Conservation (phyloP, 2,888 invertebrate genomes). For the Troides helena region DNA sequence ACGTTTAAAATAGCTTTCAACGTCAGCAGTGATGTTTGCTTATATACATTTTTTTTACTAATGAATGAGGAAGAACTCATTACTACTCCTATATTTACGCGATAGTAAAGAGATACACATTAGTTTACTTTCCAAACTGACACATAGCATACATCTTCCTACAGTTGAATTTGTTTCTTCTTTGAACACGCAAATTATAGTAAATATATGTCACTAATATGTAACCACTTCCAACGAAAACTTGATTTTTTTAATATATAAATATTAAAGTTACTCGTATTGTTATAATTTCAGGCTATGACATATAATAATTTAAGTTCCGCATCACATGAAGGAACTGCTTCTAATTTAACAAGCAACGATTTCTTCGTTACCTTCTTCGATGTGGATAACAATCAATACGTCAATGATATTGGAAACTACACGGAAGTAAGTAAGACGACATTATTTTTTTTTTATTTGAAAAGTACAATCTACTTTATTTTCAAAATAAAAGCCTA, state of each 20-base stretch:
- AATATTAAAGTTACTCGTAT: too few relatives aligned
- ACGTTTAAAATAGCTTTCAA: neutral
- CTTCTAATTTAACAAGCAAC: constrained; percentile 4
- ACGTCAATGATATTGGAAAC: constrained; percentile 52
- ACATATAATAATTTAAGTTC: neutral
- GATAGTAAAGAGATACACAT: neutral
- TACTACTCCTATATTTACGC: neutral
- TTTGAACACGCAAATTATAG: too few relatives aligned
- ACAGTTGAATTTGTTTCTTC: too few relatives aligned
- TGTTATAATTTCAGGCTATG: neutral
- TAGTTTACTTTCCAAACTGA: neutral
- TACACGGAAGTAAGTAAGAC: constrained; percentile 51
- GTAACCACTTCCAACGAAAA: too few relatives aligned
- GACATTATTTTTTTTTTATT: too few relatives aligned
- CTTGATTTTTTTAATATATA: too few relatives aligned
- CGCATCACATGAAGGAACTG: neutral
- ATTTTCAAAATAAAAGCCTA: too few relatives aligned
- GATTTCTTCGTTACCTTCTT: constrained; percentile 56
- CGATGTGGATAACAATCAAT: constrained; percentile 49
- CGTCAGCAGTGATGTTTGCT: neutral
- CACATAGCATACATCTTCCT: neutral
- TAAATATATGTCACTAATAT: too few relatives aligned
- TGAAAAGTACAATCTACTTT: too few relatives aligned
- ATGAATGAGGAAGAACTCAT: neutral
- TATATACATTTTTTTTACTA: neutral